Base-by-base conservation (phyloP, 2,888 invertebrate species). In the Fragum whitleyi region DNA sequence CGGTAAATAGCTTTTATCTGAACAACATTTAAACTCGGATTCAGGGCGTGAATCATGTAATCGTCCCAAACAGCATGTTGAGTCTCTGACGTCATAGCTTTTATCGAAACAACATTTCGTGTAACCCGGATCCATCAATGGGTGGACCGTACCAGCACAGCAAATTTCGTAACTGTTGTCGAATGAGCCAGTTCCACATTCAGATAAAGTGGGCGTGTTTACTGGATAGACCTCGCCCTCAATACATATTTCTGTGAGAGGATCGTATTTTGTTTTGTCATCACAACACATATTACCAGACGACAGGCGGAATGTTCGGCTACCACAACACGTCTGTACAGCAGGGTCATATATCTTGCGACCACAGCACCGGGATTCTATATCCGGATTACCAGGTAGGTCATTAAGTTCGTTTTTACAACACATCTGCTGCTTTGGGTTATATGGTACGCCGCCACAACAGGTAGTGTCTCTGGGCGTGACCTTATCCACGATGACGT, bases 391-490 rank as follows among this genome's bases (percentile, higher is more conserved):
- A 19, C 3, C 29, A 1, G 69, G 69, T 19, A 51, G 19, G 7
- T 69, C 69, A 53, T 16, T 19, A 19, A 74, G 26, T 23, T 29
- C 57, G 28, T 55, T 65, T 11, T 42, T 53, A 53, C 79, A 79
- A 61, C 79, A 79, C 28, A 62, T 16, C 19, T 79, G 74, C 21
- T 62, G 70, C 14, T 53, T 26, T 2, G 79, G 29, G 47, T 79
- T 69, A 23, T 51, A 65, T 1, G 74, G 62, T 0, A 21, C 69
- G 9, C 42, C 29, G 16, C 61, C 55, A 55, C 79, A 79, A 55
- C 74, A 79, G 16, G 19, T 21, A 28, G 28, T 79, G 21, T 79
- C 79, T 16, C 55, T 53, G 28, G 61, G 23, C 14, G n/a, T 69
- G 26, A 39, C 16, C 53, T 74, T 74, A 14, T 70, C 53, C 1